These are phyloP conservation scores for Patella depressa DNA, from an alignment of 2,888 invertebrate genomes.

Conservation along the genomic window DNA sequence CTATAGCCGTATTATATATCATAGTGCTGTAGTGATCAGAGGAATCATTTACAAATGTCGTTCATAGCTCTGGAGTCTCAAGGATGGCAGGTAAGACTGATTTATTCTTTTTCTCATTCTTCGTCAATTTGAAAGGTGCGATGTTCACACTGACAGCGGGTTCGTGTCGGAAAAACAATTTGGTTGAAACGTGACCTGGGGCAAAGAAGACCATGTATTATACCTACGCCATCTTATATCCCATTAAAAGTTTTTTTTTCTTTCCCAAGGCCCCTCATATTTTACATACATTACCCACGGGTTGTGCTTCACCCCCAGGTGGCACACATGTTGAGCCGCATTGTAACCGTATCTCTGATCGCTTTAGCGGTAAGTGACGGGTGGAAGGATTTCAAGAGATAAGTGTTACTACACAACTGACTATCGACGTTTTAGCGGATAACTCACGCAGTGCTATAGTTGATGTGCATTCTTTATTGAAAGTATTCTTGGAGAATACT, in stretches of 20 bases:
- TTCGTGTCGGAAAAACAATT: background rate
- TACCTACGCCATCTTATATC: slow-evolving; percentile 10
- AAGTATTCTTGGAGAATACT: too few species aligned
- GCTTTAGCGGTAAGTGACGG: slow-evolving; percentile 4
- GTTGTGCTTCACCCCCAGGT: background rate
- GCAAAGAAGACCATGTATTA: background rate
- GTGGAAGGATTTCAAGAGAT: slow-evolving; percentile 8
- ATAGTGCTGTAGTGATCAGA: slow-evolving; percentile 1
- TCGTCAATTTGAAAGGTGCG: background rate
- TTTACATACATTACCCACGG: slow-evolving; percentile 4
- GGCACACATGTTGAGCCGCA: background rate
- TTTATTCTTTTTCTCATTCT: slow-evolving; percentile 9
- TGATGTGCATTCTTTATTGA: too few species aligned
- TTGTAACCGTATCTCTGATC: background rate
- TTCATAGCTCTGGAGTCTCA: slow-evolving; percentile 61
- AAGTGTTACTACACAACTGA: background rate
- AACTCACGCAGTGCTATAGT: slow-evolving; percentile 4
- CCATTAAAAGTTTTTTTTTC: background rate
- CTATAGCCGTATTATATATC: too few species aligned
- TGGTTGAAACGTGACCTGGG: background rate
- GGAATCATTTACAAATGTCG: slow-evolving; percentile 44
- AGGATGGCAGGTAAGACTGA: slow-evolving; percentile 60
- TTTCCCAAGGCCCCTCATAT: slow-evolving; percentile 2
- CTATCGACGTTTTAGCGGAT: background rate
- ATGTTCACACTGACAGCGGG: background rate